These are phyloP conservation scores for Cryptoleucopteryx plumbea DNA, from an alignment of 2,113 vertebrate species.

Conservation along the genomic window DNA sequence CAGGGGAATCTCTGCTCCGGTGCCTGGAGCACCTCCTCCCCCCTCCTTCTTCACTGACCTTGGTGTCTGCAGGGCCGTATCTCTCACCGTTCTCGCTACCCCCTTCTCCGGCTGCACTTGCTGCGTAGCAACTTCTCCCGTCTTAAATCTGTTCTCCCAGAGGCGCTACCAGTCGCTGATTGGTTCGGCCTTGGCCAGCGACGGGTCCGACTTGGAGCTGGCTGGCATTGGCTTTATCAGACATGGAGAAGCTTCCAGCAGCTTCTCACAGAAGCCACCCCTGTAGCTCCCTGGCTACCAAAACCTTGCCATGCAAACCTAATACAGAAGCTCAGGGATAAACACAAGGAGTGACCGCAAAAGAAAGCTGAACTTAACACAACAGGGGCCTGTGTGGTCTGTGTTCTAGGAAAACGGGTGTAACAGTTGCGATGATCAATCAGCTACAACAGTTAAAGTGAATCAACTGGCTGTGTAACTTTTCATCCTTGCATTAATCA, in stretches of 20 bases:
- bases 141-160: not conserved
- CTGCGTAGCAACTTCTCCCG: rapidly evolving
- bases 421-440: not conserved
- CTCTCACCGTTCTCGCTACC: not conserved
- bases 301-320: not conserved
- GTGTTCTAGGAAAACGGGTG: not conserved
- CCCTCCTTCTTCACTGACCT: not conserved
- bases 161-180: not conserved
- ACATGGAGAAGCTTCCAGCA: not conserved
- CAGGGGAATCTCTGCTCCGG: not conserved
- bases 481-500: not conserved
- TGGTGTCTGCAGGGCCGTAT: not conserved
- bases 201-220: rapidly evolving
- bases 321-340: not conserved
- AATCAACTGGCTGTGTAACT: not conserved
- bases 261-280: too few species aligned
- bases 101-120: not conserved
- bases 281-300: not conserved
- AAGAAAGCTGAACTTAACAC: not conserved
- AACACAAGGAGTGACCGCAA: not conserved
- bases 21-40: not conserved
- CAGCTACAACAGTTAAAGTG: not conserved
- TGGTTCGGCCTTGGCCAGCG: too few species aligned
- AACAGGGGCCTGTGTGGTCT: not conserved
- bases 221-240: not conserved